A percentile compares a stretch with the other conserved stretches of the same genome.
phyloP scores from a whole-genome alignment of 2,888 invertebrate genomes.

The Taenaris catops region DNA sequence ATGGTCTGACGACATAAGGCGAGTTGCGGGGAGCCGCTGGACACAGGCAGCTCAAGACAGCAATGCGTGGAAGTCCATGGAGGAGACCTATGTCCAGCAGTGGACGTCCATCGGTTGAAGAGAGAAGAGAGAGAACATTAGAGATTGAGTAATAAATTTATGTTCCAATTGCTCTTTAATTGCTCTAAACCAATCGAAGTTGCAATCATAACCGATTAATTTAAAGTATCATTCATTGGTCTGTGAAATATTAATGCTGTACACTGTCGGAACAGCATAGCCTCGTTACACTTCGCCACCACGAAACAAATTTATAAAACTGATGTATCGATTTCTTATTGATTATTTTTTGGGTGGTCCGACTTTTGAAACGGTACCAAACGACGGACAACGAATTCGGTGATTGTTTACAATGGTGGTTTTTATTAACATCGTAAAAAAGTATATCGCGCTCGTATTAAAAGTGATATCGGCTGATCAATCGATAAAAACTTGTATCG shows the following conservation, averaged over 20 bases:
- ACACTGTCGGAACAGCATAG: slow-evolving; percentile 2
- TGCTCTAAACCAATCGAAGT: slow-evolving; percentile 4
- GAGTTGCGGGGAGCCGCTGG: too few species aligned
- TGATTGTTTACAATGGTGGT: slow-evolving; percentile 16
- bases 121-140: too few species aligned
- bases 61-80: too few species aligned
- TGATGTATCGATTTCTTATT: slow-evolving; percentile 2
- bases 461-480: slow-evolving; percentile 13
- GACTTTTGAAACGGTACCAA: slow-evolving; percentile 12
- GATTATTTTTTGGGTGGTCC: slow-evolving; percentile 24
- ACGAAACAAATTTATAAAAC: slow-evolving; percentile 7
- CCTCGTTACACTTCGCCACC: slow-evolving; percentile 7
- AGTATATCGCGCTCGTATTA: slow-evolving; percentile 9
- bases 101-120: too few species aligned
- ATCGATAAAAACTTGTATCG: slow-evolving; percentile 14
- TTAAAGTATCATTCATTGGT: slow-evolving; percentile 4
- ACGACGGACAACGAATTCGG: slow-evolving; percentile 9
- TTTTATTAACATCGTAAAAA: slow-evolving; percentile 20
- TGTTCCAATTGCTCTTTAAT: slow-evolving; percentile 12
- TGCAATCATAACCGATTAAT: slow-evolving; percentile 10
- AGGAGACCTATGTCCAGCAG: too few species aligned
- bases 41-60: too few species aligned
- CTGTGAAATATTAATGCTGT: slow-evolving; percentile 6
- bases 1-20: too few species aligned
- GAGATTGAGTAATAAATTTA: slow-evolving; percentile 1